A percentile compares a stretch with the other conserved stretches of the same genome.
Evolutionary conservation across 2,888 invertebrate species (phyloP).

Genomic region (Ornithoptera priamus): DNA sequence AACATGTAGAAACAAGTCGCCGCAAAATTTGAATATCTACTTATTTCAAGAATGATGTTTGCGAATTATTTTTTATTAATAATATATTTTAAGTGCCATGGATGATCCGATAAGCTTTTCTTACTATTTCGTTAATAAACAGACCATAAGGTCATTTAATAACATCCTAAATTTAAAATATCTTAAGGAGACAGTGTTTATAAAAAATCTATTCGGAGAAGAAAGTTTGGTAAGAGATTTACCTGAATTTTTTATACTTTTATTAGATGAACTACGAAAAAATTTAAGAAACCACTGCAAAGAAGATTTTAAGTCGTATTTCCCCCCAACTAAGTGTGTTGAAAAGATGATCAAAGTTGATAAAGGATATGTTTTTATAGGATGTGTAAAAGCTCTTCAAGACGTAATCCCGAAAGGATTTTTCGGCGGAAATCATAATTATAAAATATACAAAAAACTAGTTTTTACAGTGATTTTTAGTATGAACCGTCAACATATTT

Average conservation of each 20-base stretch:
- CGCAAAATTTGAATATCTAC: slow-evolving; percentile 47
- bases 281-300: slow-evolving; percentile 49
- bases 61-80: background rate
- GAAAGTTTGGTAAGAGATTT: slow-evolving; percentile 43
- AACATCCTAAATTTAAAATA: slow-evolving; percentile 53
- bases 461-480: slow-evolving; percentile 53
- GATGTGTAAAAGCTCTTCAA: slow-evolving; percentile 48
- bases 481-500: slow-evolving; percentile 65
- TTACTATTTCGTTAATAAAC: slow-evolving; percentile 64
- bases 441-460: slow-evolving; percentile 54
- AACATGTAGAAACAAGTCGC: slow-evolving; percentile 56
- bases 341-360: slow-evolving; percentile 43
- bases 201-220: slow-evolving; percentile 45
- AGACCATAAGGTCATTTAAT: slow-evolving; percentile 61
- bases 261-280: slow-evolving; percentile 45
- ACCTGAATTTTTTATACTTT: slow-evolving; percentile 40
- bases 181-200: slow-evolving; percentile 46
- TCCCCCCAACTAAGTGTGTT: slow-evolving; percentile 34
- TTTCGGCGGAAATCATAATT: slow-evolving; percentile 57
- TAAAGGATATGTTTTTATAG: slow-evolving; percentile 51
- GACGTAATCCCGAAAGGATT: slow-evolving; percentile 59
- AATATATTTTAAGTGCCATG: slow-evolving; percentile 38
- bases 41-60: background rate
- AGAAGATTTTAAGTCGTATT: slow-evolving; percentile 58
- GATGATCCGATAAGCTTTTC: slow-evolving; percentile 55